Conservation (phyloP, 1,140 invertebrate species). For the Macrobrachium nipponense region DNA sequence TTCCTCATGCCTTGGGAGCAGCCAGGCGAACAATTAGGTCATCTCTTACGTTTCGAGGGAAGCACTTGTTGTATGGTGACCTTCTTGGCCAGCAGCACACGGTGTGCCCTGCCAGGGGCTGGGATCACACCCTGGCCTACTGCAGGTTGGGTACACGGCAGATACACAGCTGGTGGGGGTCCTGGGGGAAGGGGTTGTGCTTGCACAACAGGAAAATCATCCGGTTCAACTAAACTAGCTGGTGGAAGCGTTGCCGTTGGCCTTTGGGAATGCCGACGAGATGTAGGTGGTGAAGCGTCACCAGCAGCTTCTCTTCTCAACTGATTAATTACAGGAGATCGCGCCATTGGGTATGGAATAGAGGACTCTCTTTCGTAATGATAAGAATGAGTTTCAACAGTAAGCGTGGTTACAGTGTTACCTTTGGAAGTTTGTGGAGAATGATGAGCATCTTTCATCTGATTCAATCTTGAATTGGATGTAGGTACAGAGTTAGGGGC, state of each 20-base stretch:
- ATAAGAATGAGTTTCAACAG: conserved; percentile 52
- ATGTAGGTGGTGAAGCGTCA: not conserved
- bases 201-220: conserved; percentile 59
- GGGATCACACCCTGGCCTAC: conserved; percentile 29
- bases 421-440: not conserved
- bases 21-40: conserved; percentile 65
- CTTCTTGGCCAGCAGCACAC: conserved; percentile 67
- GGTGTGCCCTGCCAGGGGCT: conserved; percentile 60
- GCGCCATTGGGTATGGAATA: conserved; percentile 34
- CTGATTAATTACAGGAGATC: conserved; percentile 39
- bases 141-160: conserved; percentile 49
- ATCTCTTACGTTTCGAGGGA: conserved; percentile 71
- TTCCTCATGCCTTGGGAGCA: conserved; percentile 52
- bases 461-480: not conserved
- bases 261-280: conserved; percentile 23
- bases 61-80: conserved; percentile 70
- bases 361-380: conserved; percentile 37
- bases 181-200: conserved; percentile 60
- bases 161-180: conserved; percentile 57
- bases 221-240: conserved; percentile 26
- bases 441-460: not conserved
- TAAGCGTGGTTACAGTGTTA: conserved; percentile 21
- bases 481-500: conserved; percentile 23
- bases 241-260: conserved; percentile 23
- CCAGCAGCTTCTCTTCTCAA: conserved; percentile 38